These are phyloP conservation scores for Clarias pachynema DNA, from an alignment of 2,797 vertebrate species.

Conservation along the genomic window DNA sequence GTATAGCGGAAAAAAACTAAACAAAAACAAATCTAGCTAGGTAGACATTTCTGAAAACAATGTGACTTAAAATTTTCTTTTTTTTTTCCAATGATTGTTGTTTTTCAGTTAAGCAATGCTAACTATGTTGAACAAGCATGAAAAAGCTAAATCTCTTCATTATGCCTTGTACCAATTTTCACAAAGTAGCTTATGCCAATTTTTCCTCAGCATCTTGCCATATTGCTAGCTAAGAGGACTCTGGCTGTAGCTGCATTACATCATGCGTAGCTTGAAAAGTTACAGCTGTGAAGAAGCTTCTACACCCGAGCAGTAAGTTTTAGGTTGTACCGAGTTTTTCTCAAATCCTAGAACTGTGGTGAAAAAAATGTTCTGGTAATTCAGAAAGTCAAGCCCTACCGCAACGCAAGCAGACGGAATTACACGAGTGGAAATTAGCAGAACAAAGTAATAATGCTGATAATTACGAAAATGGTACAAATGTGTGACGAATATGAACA, in stretches of 20 bases:
- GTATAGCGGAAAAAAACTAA: not conserved
- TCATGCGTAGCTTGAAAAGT: not conserved
- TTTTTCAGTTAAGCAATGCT: not conserved
- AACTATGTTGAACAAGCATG: not conserved
- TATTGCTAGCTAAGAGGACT: not conserved
- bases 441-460: not conserved
- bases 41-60: not conserved
- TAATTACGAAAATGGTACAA: constrained; percentile 20
- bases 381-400: not conserved
- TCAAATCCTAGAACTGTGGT: not conserved
- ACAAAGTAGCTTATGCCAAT: not conserved
- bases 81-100: not conserved
- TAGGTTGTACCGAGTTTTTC: not conserved
- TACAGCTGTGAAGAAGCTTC: not conserved
- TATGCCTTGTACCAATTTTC: not conserved
- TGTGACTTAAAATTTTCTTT: too few species aligned
- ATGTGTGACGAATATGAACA: constrained; percentile 60
- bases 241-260: not conserved
- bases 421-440: not conserved
- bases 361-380: not conserved
- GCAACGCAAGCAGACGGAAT: not conserved
- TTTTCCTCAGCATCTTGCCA: not conserved
- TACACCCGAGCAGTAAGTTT: not conserved
- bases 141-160: not conserved
- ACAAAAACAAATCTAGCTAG: not conserved